A percentile compares a stretch with the other conserved stretches of the same genome.
These are phyloP conservation scores for Dendroctonus ponderosae DNA, from an alignment of 1,140 invertebrate species.

Conservation along the genomic window DNA sequence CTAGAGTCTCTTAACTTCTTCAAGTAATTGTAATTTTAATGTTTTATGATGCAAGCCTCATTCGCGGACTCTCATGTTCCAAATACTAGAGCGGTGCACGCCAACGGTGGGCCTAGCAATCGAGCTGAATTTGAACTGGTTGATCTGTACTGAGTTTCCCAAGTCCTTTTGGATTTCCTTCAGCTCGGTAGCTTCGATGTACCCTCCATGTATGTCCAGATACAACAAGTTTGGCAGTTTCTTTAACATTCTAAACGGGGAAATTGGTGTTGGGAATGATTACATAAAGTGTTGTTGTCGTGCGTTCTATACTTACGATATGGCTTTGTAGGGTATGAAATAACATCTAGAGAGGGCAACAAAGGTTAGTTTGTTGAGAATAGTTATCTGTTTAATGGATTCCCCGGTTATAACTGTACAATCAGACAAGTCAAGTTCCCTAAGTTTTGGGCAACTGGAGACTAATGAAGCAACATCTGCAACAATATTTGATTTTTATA, in stretches of 20 bases:
- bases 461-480: slow-evolving; percentile 69
- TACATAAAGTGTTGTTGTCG: neutral
- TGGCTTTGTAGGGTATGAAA: slow-evolving; percentile 62
- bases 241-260: slow-evolving; percentile 40
- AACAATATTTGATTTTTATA: slow-evolving; percentile 25
- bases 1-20: too few species aligned
- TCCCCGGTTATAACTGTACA: slow-evolving; percentile 67
- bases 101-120: slow-evolving; percentile 87
- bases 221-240: slow-evolving; percentile 43
- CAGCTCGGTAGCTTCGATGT: slow-evolving; percentile 43
- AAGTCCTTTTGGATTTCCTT: slow-evolving; percentile 44
- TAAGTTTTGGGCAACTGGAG: slow-evolving; percentile 65
- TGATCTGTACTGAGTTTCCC: slow-evolving; percentile 59
- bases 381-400: slow-evolving; percentile 60
- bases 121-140: slow-evolving; percentile 72
- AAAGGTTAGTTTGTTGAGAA: slow-evolving; percentile 72
- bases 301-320: slow-evolving; percentile 55
- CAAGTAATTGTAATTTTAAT: too few species aligned
- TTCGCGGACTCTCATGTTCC: slow-evolving; percentile 81
- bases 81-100: slow-evolving; percentile 79
- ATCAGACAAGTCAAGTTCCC: slow-evolving; percentile 85
- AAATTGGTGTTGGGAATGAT: neutral
- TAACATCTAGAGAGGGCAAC: slow-evolving; percentile 84
- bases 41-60: slow-evolving; percentile 46
- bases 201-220: slow-evolving; percentile 49